These are phyloP conservation scores for Andrena fulva DNA, from an alignment of 2,888 invertebrate genomes.

Conservation along the genomic window DNA sequence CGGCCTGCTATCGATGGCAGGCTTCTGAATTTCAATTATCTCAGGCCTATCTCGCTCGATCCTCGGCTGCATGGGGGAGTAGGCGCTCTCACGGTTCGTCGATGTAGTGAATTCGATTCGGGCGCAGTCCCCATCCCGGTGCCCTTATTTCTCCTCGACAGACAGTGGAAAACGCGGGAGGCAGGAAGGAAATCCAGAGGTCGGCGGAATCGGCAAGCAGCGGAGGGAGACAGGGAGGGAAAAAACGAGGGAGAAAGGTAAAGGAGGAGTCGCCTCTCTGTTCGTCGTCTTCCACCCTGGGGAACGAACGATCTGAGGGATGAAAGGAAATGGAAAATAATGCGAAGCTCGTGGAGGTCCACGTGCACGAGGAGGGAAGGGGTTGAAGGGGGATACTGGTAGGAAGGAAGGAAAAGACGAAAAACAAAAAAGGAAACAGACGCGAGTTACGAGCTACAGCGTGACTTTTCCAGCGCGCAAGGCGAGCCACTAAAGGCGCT, in stretches of 20 bases:
- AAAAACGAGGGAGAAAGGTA: no score
- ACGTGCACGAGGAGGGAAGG: slow-evolving; percentile 15
- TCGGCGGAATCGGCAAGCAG: neutral
- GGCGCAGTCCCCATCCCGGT: slow-evolving; percentile 41
- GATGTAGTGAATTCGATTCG: slow-evolving; percentile 57
- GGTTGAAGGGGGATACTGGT: neutral
- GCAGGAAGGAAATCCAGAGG: slow-evolving; percentile 27
- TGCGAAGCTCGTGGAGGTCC: slow-evolving; percentile 40
- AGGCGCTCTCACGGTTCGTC: slow-evolving; percentile 45
- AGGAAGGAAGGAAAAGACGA: slow-evolving; percentile 43
- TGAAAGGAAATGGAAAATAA: slow-evolving; percentile 71
- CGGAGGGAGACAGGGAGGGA: neutral
- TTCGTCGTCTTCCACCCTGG: slow-evolving; percentile 45
- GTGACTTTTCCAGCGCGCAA: slow-evolving; percentile 73
- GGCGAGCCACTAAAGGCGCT: slow-evolving; percentile 76
- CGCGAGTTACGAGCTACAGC: slow-evolving; percentile 76
- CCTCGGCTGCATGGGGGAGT: slow-evolving; percentile 27
- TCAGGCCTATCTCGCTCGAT: slow-evolving; percentile 44
- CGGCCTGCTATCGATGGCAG: slow-evolving; percentile 38
- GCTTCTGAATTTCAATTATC: slow-evolving; percentile 60
- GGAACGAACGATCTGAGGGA: slow-evolving; percentile 59
- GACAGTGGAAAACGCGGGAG: slow-evolving; percentile 42
- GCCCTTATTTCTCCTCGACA: slow-evolving; percentile 52
- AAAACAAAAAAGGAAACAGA: slow-evolving; percentile 48
- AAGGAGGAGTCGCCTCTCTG: slow-evolving; percentile 22